phyloP scores from a whole-genome alignment of 2,888 invertebrate species.

The Galerucella calmariensis region DNA sequence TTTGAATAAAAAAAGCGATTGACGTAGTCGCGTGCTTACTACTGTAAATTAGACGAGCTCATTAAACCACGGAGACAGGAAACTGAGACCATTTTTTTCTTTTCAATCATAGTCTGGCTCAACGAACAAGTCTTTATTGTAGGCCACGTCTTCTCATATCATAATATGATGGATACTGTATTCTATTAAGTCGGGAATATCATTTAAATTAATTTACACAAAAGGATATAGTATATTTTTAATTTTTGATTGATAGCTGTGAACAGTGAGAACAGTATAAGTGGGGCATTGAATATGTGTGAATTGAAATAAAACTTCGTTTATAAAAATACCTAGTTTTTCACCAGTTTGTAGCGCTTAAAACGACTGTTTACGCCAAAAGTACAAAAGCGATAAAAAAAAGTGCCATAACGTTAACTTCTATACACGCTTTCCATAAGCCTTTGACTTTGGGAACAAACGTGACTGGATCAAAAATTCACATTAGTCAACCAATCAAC shows the following conservation, averaged over 20 bases:
- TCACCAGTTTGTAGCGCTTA: too few relatives aligned
- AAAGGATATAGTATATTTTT: not conserved
- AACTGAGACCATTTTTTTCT: not conserved
- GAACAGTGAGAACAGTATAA: not conserved
- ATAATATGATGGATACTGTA: not conserved
- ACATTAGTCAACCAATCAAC: too few relatives aligned
- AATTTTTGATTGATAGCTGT: not conserved
- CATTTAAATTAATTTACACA: not conserved
- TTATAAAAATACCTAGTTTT: too few relatives aligned
- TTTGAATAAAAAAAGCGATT: not conserved
- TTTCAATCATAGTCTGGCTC: not conserved
- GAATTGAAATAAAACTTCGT: too few relatives aligned
- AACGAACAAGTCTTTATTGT: constrained; percentile 3
- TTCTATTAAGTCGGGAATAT: not conserved
- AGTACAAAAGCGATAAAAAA: too few relatives aligned
- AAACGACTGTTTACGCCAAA: too few relatives aligned
- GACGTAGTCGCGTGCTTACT: not conserved
- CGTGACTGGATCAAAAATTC: too few relatives aligned
- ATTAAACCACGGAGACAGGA: constrained; percentile 13
- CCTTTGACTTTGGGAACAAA: too few relatives aligned
- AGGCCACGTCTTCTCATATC: constrained; percentile 1
- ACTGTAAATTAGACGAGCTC: constrained; percentile 11
- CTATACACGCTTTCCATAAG: too few relatives aligned
- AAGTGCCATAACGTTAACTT: too few relatives aligned
- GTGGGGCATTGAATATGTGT: not conserved